phyloP scores from a whole-genome alignment of 2,797 vertebrate genomes.

The Lagorchestes hirsutus region DNA sequence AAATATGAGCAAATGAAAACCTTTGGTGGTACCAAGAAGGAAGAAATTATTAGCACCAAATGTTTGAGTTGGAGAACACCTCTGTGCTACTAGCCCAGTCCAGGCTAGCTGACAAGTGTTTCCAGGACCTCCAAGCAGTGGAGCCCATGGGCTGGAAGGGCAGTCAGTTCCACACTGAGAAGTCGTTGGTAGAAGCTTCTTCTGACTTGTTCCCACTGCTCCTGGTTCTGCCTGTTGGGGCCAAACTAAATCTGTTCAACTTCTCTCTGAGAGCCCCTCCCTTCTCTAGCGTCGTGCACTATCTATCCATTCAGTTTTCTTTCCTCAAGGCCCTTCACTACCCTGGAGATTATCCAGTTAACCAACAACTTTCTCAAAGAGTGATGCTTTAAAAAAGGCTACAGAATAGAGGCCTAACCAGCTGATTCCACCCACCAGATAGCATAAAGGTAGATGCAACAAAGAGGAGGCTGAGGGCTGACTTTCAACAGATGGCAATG shows the following conservation, averaged over 20 bases:
- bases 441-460: background rate
- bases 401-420: background rate
- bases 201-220: background rate
- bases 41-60: background rate
- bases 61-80: background rate
- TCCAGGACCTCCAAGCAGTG: background rate
- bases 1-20: background rate
- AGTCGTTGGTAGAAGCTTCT: background rate
- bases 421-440: background rate
- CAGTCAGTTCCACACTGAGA: background rate
- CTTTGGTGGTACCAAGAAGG: background rate
- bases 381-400: background rate
- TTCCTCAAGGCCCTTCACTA: background rate
- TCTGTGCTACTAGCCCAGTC: background rate
- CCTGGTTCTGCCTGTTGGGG: background rate
- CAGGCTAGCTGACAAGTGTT: background rate
- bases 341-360: background rate
- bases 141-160: background rate
- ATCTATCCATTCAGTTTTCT: background rate
- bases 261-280: background rate
- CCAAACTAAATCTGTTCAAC: background rate
- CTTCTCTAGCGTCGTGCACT: background rate
- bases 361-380: background rate
- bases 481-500: background rate
- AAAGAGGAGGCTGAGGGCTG: background rate